Evolutionary conservation across 2,113 vertebrate species (phyloP), one percentile per base, ranked within the genome.

Genomic region (Pantherophis guttatus): DNA sequence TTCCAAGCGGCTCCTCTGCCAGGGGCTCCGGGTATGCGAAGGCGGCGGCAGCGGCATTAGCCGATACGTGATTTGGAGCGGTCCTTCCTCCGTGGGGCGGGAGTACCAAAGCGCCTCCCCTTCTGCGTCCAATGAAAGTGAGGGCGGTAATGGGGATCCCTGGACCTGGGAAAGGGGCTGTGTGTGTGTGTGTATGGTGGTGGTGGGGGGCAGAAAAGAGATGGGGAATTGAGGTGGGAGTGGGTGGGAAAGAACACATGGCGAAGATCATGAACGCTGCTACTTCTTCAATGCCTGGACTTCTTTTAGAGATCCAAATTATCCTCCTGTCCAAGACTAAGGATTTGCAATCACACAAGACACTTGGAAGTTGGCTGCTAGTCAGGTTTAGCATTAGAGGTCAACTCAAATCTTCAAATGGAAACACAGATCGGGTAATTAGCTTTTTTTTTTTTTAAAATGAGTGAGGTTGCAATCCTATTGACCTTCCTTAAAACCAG

Each of bases 81-180:
- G 19, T 11, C n/a, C 88, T 26, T 86, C 57, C 19, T 55, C 23
- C 54, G 58, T 15, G 70, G 50, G 70, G 88, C 88, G 29, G 65
- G 88, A 93, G 92, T 21, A 50, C 29, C 53, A 81, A 50, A 58
- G 65, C 65, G 92, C 89, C 89, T 87, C 75, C 55, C 81, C 57
- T 93, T 65, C 89, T 44, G 75, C 57, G 15, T 54, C 75, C 89
- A 65, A 53, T 93, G 89, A 93, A 93, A 93, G 89, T 90, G 89
- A 93, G 88, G 89, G 48, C 57, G 75, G 92, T 53, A 65, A 65
- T 52, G 0, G 1, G 5, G 0, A 5, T 0, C 0, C 1, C 8
- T 87, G 88, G 55, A 62, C 11, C 21, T 8, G 23, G 88, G 87
- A 15, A 11, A 24, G 8, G 91, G 87, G 52, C 10, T 55, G 0